Evolutionary conservation across 1,140 invertebrate genomes (phyloP).

Genomic region (Zaprionus tsacasi): DNA sequence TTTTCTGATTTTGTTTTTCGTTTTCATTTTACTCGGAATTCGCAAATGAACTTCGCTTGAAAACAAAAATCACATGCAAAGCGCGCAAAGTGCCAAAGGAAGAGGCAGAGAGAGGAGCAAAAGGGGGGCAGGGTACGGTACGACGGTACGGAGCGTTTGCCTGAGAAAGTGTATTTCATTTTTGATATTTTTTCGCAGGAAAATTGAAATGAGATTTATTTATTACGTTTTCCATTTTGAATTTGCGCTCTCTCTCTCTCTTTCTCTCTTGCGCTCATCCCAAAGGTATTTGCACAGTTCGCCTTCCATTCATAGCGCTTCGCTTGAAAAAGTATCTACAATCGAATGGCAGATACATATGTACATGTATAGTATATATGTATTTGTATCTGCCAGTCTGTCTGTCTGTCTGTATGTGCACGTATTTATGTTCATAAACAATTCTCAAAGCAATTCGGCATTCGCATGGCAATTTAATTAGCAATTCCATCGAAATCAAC

Average conservation of each 20-base stretch:
- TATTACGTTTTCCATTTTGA: slow-evolving; percentile 70
- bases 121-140: not conserved
- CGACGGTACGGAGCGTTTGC: slow-evolving; percentile 20
- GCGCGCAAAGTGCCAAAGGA: slow-evolving; percentile 68
- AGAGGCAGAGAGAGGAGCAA: slow-evolving; percentile 11
- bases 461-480: slow-evolving; percentile 77
- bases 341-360: not conserved
- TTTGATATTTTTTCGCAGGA: slow-evolving; percentile 80
- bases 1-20: slow-evolving; percentile 27
- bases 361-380: not conserved
- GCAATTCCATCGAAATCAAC: slow-evolving; percentile 70
- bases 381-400: not conserved
- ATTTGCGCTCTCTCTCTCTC: not conserved
- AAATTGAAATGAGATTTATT: slow-evolving; percentile 82
- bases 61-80: slow-evolving; percentile 83
- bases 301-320: slow-evolving; percentile 57
- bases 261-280: slow-evolving; percentile 28
- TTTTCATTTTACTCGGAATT: slow-evolving; percentile 71
- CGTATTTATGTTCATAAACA: slow-evolving; percentile 50
- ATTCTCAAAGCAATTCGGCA: slow-evolving; percentile 55
- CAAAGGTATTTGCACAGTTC: slow-evolving; percentile 32
- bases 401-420: slow-evolving; percentile 2
- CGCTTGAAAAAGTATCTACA: slow-evolving; percentile 50
- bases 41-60: slow-evolving; percentile 81
- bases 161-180: slow-evolving; percentile 79